Conservation (phyloP, 2,797 vertebrate genomes). For the Acrossocheilus fasciatus region DNA sequence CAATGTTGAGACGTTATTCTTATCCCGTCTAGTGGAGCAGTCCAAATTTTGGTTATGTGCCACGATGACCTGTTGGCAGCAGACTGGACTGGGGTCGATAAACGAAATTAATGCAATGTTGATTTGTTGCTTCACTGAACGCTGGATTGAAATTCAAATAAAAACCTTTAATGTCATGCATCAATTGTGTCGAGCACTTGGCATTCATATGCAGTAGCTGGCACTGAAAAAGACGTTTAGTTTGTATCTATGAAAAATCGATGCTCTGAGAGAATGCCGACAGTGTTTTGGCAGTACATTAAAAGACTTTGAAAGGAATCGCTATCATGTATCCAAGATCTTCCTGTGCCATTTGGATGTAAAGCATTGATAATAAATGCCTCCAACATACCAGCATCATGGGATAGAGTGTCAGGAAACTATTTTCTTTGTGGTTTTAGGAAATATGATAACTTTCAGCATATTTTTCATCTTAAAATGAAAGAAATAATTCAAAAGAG, state of each 20-base stretch:
- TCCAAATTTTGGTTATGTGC: constrained; percentile 22
- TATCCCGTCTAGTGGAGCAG: constrained; percentile 14
- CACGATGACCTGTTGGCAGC: constrained; percentile 13
- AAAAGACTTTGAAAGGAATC: constrained; percentile 35
- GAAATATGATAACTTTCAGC: constrained; percentile 12
- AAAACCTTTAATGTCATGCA: constrained; percentile 50
- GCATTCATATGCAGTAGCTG: constrained; percentile 40
- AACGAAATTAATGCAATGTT: constrained; percentile 57
- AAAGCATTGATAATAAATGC: constrained; percentile 15
- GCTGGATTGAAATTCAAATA: constrained; percentile 54
- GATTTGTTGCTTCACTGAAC: constrained; percentile 60
- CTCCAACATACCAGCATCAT: constrained; percentile 27
- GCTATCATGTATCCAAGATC: neutral
- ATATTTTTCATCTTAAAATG: constrained; percentile 37
- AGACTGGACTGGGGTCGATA: constrained; percentile 48
- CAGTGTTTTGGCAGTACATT: constrained; percentile 32
- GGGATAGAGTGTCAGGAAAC: neutral
- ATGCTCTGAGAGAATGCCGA: constrained; percentile 36
- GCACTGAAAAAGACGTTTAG: constrained; percentile 35
- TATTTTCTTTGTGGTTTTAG: neutral
- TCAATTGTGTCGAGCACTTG: constrained; percentile 32
- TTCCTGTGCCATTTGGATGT: constrained; percentile 8
- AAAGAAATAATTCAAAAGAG: constrained; percentile 28
- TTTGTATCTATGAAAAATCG: constrained; percentile 44
- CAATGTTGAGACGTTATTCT: constrained; percentile 50